Percentiles rank a stretch among this genome's conserved stretches.
These are phyloP conservation scores for Epinephelus moara DNA, from an alignment of 2,113 vertebrate genomes.

Conservation along the genomic window DNA sequence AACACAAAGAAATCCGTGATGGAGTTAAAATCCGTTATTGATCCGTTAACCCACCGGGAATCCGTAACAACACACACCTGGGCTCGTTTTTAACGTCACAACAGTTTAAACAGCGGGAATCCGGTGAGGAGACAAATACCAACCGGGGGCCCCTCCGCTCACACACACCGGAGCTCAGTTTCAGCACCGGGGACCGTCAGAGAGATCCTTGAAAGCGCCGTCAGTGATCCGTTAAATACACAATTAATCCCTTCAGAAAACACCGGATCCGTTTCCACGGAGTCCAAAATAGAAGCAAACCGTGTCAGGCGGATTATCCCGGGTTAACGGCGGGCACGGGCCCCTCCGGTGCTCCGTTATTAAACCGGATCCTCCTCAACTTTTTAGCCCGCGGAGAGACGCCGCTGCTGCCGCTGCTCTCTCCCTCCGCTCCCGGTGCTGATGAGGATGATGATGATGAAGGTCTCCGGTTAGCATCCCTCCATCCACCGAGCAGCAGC, in stretches of 20 bases:
- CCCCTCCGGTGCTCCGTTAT: conserved; percentile 39
- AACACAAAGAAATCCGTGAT: neutral
- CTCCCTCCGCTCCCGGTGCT: neutral
- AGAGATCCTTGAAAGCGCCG: conserved; percentile 3
- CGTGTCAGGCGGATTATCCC: conserved; percentile 38
- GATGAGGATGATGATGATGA: conserved; percentile 14
- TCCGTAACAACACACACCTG: conserved; percentile 7
- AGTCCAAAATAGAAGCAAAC: conserved; percentile 9
- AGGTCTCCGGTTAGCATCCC: conserved; percentile 32
- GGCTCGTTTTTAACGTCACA: neutral
- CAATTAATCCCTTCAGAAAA: conserved; percentile 5
- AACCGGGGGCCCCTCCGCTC: too few relatives aligned
- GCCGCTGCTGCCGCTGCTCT: conserved; percentile 2
- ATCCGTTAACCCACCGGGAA: neutral
- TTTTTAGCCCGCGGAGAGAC: conserved; percentile 56
- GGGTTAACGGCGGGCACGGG: conserved; percentile 24
- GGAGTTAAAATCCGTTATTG: conserved; percentile 17
- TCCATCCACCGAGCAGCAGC: conserved; percentile 32
- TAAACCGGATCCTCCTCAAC: conserved; percentile 59
- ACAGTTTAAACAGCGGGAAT: neutral
- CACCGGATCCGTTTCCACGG: conserved; percentile 14
- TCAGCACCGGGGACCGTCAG: neutral
- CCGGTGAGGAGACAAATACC: neutral
- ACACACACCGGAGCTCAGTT: conserved; percentile 13
- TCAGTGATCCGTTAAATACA: conserved; percentile 15